These are phyloP conservation scores for Silurus glanis DNA, from an alignment of 2,113 vertebrate species.

Conservation along the genomic window DNA sequence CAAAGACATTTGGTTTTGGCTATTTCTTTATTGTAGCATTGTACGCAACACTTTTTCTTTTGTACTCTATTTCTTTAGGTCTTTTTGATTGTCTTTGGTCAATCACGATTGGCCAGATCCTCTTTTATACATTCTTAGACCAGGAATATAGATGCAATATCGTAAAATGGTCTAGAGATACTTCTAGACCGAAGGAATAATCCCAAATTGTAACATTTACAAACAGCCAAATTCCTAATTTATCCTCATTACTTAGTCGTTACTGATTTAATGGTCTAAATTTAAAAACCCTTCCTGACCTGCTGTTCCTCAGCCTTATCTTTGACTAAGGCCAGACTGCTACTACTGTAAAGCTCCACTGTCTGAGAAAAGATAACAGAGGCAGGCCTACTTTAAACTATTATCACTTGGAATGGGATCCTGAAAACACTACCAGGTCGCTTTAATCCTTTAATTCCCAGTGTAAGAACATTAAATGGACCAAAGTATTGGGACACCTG, in stretches of 20 bases:
- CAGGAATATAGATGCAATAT: neutral
- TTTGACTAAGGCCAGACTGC: slow-evolving; percentile 1
- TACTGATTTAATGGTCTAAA: neutral
- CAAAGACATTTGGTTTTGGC: neutral
- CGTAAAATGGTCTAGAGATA: neutral
- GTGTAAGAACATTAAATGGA: too few species aligned
- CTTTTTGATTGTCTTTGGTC: neutral
- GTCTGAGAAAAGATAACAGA: slow-evolving; percentile 25
- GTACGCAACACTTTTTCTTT: neutral
- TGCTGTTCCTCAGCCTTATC: slow-evolving; percentile 11
- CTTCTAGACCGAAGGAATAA: neutral
- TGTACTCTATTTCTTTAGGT: neutral
- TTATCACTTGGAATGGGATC: neutral
- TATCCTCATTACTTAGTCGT: too few species aligned
- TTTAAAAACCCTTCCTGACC: neutral
- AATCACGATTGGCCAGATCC: neutral
- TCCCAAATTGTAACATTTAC: neutral
- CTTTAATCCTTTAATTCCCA: neutral
- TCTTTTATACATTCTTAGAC: neutral
- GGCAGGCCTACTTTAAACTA: neutral
- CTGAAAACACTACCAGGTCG: neutral
- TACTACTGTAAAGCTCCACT: slow-evolving; percentile 11
- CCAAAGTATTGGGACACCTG: too few species aligned
- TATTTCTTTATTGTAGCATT: neutral
- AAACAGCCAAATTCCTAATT: neutral